Conservation (phyloP, 2,113 vertebrate species). For the Tupaia chinensis region DNA sequence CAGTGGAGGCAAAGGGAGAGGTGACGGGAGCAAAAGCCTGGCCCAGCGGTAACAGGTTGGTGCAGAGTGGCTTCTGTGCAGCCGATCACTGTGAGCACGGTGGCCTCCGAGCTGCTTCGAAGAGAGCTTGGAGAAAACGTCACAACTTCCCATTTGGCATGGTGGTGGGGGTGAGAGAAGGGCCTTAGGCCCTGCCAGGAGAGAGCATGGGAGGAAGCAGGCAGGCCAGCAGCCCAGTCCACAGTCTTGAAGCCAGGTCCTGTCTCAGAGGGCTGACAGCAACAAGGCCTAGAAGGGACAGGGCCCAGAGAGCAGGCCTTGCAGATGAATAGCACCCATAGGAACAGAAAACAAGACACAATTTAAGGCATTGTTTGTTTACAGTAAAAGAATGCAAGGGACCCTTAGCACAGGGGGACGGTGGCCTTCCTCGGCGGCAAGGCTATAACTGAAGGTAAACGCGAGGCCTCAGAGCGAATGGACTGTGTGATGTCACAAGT, state of each 20-base stretch:
- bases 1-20: constrained; percentile 67
- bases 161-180: neutral
- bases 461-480: constrained; percentile 72
- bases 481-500: constrained; percentile 67
- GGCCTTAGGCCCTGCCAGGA: neutral
- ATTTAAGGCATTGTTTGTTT: constrained; percentile 80
- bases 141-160: neutral
- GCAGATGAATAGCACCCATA: constrained; percentile 80
- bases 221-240: constrained; percentile 30
- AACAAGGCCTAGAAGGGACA: constrained; percentile 53
- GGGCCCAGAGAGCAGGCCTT: constrained; percentile 62
- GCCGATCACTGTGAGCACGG: neutral
- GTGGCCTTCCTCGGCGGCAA: constrained; percentile 52
- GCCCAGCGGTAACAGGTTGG: neutral
- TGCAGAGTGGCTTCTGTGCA: neutral
- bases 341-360: constrained; percentile 74
- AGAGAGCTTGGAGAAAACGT: constrained; percentile 22
- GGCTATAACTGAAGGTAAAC: constrained; percentile 58
- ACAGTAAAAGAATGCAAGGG: constrained; percentile 80
- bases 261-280: constrained; percentile 30
- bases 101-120: neutral
- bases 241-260: constrained; percentile 23
- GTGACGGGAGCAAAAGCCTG: neutral
- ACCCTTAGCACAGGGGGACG: constrained; percentile 63
- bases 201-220: constrained; percentile 39